These are phyloP conservation scores for Coracias cyanogaster DNA, from an alignment of 2,797 vertebrate species.

Conservation along the genomic window DNA sequence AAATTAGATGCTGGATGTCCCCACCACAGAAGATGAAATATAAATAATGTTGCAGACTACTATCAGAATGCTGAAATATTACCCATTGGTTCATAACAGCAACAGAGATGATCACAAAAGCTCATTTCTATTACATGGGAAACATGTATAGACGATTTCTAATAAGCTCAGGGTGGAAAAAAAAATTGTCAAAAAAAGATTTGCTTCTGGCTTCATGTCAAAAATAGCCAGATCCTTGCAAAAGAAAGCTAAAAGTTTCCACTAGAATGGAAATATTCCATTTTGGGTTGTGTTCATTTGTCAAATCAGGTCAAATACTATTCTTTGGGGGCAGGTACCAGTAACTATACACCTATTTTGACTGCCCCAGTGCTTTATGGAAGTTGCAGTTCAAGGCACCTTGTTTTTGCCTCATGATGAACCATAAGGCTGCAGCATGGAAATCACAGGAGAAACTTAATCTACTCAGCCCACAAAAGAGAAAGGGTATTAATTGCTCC, in stretches of 20 bases:
- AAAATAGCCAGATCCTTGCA: neutral
- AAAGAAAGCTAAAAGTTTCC: neutral
- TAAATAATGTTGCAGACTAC: neutral
- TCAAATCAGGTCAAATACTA: neutral
- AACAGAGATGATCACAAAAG: neutral
- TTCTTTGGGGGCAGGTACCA: neutral
- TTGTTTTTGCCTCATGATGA: fast-evolving
- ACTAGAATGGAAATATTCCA: neutral
- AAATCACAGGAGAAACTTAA: neutral
- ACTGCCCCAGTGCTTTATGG: neutral
- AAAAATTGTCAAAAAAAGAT: neutral
- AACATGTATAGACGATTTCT: neutral
- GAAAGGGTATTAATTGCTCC: neutral
- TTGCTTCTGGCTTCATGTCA: neutral
- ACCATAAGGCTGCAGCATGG: neutral
- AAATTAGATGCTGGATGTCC: neutral
- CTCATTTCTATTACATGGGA: neutral
- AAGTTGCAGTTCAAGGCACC: neutral
- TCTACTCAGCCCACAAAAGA: neutral
- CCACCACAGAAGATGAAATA: neutral
- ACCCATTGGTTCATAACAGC: neutral
- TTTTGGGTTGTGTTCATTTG: neutral
- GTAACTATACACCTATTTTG: neutral
- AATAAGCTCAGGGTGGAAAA: neutral
- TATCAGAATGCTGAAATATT: neutral